Evolutionary conservation across 2,113 vertebrate species (phyloP).

Genomic region (Macrotus californicus): DNA sequence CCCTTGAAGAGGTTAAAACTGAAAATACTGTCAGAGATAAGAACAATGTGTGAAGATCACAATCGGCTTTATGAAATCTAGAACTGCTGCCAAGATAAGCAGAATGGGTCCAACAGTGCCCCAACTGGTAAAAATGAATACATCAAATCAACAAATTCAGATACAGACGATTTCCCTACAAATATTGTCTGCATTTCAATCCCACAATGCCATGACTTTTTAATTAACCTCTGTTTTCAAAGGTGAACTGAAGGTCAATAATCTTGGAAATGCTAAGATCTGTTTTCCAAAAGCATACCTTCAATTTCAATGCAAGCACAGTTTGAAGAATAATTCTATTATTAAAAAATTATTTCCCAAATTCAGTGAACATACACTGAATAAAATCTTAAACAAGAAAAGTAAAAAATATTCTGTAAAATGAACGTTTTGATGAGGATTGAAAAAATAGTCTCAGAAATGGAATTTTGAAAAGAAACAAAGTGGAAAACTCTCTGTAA

Average conservation of each 20-base stretch:
- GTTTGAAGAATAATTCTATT: background rate
- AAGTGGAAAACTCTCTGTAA: background rate
- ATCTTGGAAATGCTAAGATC: background rate
- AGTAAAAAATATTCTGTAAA: background rate
- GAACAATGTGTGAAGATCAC: constrained; percentile 47
- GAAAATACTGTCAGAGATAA: constrained; percentile 33
- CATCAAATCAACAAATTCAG: background rate
- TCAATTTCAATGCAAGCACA: background rate
- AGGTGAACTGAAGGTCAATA: background rate
- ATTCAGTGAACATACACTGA: background rate
- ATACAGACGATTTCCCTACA: background rate
- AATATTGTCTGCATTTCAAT: background rate
- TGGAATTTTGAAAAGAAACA: constrained; percentile 38
- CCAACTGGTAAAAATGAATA: background rate
- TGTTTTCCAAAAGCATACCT: background rate
- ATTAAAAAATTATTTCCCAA: background rate
- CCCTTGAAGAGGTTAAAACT: constrained; percentile 24
- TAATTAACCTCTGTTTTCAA: background rate
- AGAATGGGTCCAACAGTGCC: background rate
- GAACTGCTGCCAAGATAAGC: background rate
- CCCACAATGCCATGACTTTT: background rate
- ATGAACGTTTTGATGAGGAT: background rate
- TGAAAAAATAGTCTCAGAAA: constrained; percentile 15
- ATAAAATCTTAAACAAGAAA: background rate
- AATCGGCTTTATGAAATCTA: background rate